A percentile compares a stretch with the other conserved stretches of the same genome.
Evolutionary conservation across 2,113 vertebrate genomes (phyloP).

Genomic region (Leptobrachium leishanense): DNA sequence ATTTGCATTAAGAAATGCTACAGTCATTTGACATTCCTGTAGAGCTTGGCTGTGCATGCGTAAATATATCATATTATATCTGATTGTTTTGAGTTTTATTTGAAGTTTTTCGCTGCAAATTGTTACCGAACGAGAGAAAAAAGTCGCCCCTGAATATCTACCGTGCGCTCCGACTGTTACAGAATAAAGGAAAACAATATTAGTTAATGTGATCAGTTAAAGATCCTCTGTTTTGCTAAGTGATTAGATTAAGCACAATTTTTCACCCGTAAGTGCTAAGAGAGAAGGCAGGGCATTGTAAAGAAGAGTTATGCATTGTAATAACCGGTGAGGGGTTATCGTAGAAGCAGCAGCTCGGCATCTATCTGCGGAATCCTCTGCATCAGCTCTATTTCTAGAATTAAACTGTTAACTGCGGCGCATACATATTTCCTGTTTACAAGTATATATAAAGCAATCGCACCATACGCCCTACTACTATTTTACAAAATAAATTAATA

Average conservation of each 20-base stretch:
- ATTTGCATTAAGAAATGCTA: not conserved
- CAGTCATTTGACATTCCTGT: too few relatives aligned
- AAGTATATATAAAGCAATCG: not conserved
- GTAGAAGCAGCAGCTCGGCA: not conserved
- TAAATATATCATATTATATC: too few relatives aligned
- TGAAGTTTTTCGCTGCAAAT: too few relatives aligned
- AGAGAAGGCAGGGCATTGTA: not conserved
- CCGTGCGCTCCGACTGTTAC: not conserved
- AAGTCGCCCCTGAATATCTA: not conserved
- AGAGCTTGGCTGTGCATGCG: too few relatives aligned
- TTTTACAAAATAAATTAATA: not conserved
- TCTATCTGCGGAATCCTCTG: not conserved
- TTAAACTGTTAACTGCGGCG: not conserved
- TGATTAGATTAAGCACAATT: constrained; percentile 10
- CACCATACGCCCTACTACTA: not conserved
- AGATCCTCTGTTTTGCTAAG: constrained; percentile 4
- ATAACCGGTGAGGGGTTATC: not conserved
- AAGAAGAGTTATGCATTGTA: constrained; percentile 8
- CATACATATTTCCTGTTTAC: not conserved
- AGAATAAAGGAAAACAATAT: constrained; percentile 6
- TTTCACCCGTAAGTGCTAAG: constrained; percentile 1
- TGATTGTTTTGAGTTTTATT: too few relatives aligned
- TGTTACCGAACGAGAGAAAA: not conserved
- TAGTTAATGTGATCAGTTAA: not conserved
- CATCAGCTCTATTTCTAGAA: constrained; percentile 1